A percentile compares a stretch with the other conserved stretches of the same genome.
These are phyloP conservation scores for Alitta virens DNA, from an alignment of 2,888 invertebrate species.

Conservation along the genomic window DNA sequence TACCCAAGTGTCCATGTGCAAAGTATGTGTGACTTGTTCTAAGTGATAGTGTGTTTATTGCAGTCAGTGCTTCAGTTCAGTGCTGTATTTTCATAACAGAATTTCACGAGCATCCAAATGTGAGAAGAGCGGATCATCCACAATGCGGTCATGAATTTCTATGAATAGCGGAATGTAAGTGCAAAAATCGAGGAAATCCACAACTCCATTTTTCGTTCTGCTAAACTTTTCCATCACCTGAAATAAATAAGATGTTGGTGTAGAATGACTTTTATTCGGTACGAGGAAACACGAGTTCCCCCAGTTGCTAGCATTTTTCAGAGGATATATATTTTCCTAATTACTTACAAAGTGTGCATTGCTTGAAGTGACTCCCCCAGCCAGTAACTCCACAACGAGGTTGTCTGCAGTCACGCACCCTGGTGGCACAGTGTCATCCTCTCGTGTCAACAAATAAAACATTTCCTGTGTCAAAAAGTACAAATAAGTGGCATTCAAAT, in stretches of 20 bases:
- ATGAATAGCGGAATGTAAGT: slow-evolving; percentile 56
- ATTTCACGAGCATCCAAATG: too few relatives aligned
- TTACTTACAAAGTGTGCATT: slow-evolving; percentile 46
- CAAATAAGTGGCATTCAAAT: too few relatives aligned
- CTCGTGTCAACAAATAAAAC: slow-evolving; percentile 43
- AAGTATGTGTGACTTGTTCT: too few relatives aligned
- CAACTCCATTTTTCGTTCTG: slow-evolving; percentile 46
- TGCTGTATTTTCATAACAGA: too few relatives aligned
- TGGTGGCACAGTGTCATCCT: slow-evolving; percentile 34
- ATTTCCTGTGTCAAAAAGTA: too few relatives aligned
- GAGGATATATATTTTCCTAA: background rate
- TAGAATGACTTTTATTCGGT: too few relatives aligned
- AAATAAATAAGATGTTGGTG: slow-evolving; percentile 6
- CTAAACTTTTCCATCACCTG: slow-evolving; percentile 54
- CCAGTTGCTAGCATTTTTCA: too few relatives aligned
- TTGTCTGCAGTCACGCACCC: slow-evolving; percentile 41
- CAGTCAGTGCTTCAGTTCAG: too few relatives aligned
- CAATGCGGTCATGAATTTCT: slow-evolving; percentile 52
- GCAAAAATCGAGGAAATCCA: slow-evolving; percentile 55
- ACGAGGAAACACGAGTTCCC: too few relatives aligned
- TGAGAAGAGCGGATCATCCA: slow-evolving; percentile 43
- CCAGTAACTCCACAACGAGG: slow-evolving; percentile 49
- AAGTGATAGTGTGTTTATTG: too few relatives aligned
- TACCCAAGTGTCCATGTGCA: too few relatives aligned
- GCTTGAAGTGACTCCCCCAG: slow-evolving; percentile 51